Percentiles rank a stretch among this genome's conserved stretches.
phyloP scores from a whole-genome alignment of 2,113 vertebrate genomes.

The Vicugna pacos region DNA sequence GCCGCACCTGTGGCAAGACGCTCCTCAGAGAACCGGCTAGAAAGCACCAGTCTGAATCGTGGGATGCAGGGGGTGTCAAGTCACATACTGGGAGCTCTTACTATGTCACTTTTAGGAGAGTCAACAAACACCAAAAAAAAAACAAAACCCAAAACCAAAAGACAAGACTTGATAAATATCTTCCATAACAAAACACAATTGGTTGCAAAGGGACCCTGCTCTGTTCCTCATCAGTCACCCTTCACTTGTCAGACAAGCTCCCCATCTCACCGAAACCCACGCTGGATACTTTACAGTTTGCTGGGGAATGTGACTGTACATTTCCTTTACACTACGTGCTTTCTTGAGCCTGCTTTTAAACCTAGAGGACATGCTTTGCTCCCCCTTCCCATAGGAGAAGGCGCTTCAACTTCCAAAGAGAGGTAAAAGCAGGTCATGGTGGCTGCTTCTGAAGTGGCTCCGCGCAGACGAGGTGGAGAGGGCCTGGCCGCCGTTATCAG shows the following conservation, averaged over 20 bases:
- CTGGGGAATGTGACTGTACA: constrained; percentile 77
- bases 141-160: background rate
- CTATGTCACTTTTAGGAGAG: constrained; percentile 80
- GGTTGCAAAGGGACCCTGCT: constrained; percentile 85
- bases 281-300: constrained; percentile 81
- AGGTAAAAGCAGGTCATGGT: constrained; percentile 84
- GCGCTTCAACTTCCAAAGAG: constrained; percentile 83
- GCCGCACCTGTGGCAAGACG: background rate
- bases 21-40: background rate
- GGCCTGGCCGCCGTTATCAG: constrained; percentile 86
- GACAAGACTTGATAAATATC: constrained; percentile 84
- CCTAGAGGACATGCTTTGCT: constrained; percentile 71
- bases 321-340: constrained; percentile 79
- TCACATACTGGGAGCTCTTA: background rate
- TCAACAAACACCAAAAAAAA: constrained; percentile 75
- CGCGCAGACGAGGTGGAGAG: constrained; percentile 78
- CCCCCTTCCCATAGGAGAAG: constrained; percentile 81
- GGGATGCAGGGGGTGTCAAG: background rate
- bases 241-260: constrained; percentile 85
- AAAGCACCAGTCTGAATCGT: background rate
- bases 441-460: constrained; percentile 82
- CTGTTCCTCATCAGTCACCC: constrained; percentile 86
- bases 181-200: constrained; percentile 87
- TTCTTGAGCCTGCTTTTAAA: constrained; percentile 85
- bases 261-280: constrained; percentile 79